These are phyloP conservation scores for Trichomycterus rosablanca DNA, from an alignment of 2,113 vertebrate species.

Conservation along the genomic window DNA sequence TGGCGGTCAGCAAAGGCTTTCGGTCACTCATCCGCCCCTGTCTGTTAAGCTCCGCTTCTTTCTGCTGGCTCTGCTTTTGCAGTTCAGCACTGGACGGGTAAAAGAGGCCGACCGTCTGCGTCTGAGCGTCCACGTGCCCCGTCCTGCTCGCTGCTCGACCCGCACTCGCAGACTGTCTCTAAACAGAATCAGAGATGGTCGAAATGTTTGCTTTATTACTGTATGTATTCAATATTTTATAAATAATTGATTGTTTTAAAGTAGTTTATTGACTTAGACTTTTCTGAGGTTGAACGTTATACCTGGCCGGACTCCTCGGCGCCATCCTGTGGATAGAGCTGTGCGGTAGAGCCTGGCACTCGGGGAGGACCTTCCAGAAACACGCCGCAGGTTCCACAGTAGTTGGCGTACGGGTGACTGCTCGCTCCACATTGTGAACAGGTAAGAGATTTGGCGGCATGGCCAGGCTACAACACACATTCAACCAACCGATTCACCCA, in stretches of 20 bases:
- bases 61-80: constrained; percentile 68
- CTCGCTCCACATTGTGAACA: constrained; percentile 77
- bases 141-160: constrained; percentile 30
- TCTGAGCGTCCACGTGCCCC: constrained; percentile 59
- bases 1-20: constrained; percentile 70
- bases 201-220: no score
- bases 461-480: constrained; percentile 54
- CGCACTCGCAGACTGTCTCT: constrained; percentile 28
- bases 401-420: constrained; percentile 66
- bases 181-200: no score
- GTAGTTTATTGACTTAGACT: background rate
- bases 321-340: no score
- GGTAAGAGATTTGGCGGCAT: constrained; percentile 54
- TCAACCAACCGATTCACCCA: no score
- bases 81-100: constrained; percentile 79
- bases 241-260: no score
- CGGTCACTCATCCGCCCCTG: constrained; percentile 68
- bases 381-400: constrained; percentile 75
- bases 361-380: constrained; percentile 62
- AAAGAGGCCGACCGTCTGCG: constrained; percentile 85
- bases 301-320: background rate
- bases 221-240: no score
- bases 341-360: background rate
- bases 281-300: background rate
- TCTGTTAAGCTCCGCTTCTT: constrained; percentile 59